A percentile compares a stretch with the other conserved stretches of the same genome.
These are phyloP conservation scores for Serinus canaria DNA, from an alignment of 2,113 vertebrate species.

Conservation along the genomic window DNA sequence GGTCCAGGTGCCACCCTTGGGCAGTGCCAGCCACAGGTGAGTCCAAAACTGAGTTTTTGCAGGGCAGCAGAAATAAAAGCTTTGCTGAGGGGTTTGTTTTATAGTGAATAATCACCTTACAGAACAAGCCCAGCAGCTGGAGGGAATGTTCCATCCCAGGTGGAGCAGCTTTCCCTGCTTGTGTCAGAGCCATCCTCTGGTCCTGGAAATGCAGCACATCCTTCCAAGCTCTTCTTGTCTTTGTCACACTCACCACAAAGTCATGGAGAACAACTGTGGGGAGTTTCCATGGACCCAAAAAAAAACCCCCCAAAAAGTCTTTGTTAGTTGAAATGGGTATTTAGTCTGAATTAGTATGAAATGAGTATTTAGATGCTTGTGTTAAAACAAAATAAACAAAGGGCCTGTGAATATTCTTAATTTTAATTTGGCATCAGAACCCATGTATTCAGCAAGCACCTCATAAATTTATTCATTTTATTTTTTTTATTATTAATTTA, in stretches of 20 bases:
- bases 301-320: neutral
- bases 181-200: neutral
- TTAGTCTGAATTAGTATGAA: neutral
- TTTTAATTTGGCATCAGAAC: neutral
- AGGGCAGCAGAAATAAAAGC: neutral
- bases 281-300: neutral
- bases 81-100: neutral
- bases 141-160: rapidly evolving
- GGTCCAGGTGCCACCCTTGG: neutral
- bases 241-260: neutral
- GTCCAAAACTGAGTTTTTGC: neutral
- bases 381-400: neutral
- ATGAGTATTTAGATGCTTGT: neutral
- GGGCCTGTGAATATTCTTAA: neutral
- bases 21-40: conserved; percentile 28
- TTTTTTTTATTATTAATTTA: neutral
- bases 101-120: neutral
- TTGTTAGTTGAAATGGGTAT: neutral
- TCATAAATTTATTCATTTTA: neutral
- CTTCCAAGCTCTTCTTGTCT: neutral
- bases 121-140: neutral
- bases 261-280: neutral
- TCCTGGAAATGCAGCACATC: neutral
- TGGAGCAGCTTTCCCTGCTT: neutral
- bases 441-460: neutral